These are phyloP conservation scores for Thripadectes ignobilis DNA, from an alignment of 2,797 vertebrate genomes.

Conservation along the genomic window DNA sequence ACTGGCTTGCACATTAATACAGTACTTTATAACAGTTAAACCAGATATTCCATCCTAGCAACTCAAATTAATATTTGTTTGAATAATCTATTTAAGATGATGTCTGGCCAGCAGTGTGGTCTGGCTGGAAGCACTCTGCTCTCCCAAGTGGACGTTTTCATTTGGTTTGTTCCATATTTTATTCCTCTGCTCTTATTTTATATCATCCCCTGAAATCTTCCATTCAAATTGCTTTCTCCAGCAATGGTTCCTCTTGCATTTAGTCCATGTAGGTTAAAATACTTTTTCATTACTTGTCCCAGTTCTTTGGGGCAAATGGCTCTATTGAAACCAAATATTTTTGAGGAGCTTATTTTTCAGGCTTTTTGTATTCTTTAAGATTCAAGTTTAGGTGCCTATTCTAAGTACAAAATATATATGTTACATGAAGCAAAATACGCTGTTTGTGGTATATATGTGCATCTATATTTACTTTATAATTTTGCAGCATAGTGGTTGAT, in stretches of 20 bases:
- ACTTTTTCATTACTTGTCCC: background rate
- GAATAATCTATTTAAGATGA: conserved; percentile 72
- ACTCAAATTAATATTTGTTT: conserved; percentile 76
- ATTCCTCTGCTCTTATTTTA: conserved; percentile 46
- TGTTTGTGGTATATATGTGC: background rate
- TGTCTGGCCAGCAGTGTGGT: conserved; percentile 74
- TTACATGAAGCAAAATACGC: background rate
- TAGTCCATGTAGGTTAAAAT: background rate
- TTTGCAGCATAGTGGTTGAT: background rate
- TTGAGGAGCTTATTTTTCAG: background rate
- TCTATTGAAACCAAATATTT: background rate
- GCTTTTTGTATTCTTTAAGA: background rate
- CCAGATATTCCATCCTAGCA: conserved; percentile 76
- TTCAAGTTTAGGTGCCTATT: background rate
- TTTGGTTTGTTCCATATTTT: conserved; percentile 57
- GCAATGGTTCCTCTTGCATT: background rate
- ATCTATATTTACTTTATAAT: background rate
- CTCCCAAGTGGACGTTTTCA: conserved; percentile 38
- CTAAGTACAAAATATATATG: background rate
- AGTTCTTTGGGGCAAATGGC: background rate
- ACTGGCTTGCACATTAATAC: conserved; percentile 41
- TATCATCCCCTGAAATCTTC: background rate
- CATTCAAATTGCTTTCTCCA: background rate
- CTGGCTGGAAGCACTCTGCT: conserved; percentile 53
- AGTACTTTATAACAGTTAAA: conserved; percentile 64